Evolutionary conservation across 2,113 vertebrate species (phyloP).

Genomic region (Tupaia chinensis): DNA sequence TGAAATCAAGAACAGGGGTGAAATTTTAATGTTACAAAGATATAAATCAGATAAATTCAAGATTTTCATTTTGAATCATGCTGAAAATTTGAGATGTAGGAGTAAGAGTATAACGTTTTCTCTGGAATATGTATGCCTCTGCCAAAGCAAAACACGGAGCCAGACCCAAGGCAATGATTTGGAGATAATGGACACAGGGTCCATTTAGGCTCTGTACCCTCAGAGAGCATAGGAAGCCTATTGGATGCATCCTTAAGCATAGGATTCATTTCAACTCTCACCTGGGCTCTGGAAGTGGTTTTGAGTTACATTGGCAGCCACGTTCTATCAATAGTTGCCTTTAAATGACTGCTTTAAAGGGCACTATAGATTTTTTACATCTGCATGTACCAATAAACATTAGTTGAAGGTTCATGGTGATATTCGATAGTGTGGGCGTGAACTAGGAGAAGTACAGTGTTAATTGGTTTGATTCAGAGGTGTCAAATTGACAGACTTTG

Average conservation of each 20-base stretch:
- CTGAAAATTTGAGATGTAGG: background rate
- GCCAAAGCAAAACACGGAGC: background rate
- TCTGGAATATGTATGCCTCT: background rate
- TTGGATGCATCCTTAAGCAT: background rate
- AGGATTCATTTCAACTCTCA: background rate
- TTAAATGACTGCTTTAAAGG: background rate
- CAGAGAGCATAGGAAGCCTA: background rate
- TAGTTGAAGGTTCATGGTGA: background rate
- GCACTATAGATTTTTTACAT: background rate
- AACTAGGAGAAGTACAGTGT: background rate
- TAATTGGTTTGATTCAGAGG: background rate
- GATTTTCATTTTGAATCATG: background rate
- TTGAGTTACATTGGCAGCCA: background rate
- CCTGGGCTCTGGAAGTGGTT: background rate
- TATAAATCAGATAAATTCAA: conserved; percentile 17
- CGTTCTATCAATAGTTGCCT: background rate
- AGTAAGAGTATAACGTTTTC: background rate
- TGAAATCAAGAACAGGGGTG: background rate
- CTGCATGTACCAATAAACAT: background rate
- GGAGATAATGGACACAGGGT: background rate
- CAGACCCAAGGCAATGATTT: background rate
- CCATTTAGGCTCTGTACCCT: background rate
- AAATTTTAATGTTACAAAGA: background rate
- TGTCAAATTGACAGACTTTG: background rate
- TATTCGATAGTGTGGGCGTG: background rate